phyloP scores from a whole-genome alignment of 2,888 invertebrate species.

The Serripes groenlandicus region DNA sequence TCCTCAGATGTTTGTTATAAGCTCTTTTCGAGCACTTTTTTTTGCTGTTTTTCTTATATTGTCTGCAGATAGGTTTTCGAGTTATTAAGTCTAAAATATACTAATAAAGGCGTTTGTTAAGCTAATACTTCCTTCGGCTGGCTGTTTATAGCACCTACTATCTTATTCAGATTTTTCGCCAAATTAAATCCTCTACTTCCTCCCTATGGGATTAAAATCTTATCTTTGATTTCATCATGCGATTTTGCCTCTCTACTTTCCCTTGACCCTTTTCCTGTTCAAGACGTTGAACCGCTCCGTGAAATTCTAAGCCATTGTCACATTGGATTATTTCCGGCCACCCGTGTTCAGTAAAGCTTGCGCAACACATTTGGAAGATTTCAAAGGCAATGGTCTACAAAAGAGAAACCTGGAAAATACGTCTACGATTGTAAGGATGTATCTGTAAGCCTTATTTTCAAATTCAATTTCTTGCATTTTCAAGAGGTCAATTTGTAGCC shows the following conservation, averaged over 20 bases:
- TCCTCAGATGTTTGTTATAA: background rate
- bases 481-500: constrained; percentile 10
- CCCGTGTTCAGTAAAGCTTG: background rate
- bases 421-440: background rate
- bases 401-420: background rate
- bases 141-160: background rate
- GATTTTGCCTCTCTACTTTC: constrained; percentile 27
- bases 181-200: constrained; percentile 3
- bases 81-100: constrained; percentile 16
- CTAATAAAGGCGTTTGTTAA: constrained; percentile 12
- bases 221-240: constrained; percentile 15
- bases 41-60: constrained; percentile 16
- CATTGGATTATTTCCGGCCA: constrained; percentile 13
- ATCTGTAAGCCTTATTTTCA: background rate
- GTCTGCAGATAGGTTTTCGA: background rate
- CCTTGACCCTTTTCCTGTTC: constrained; percentile 12
- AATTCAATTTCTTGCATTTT: background rate
- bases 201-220: too few species aligned
- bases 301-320: constrained; percentile 33
- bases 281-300: background rate
- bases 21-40: background rate
- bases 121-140: constrained; percentile 36
- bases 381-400: background rate
- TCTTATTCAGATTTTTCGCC: background rate
- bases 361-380: background rate